Evolutionary conservation across 2,113 vertebrate species (phyloP), one percentile per base, ranked within the genome.

Genomic region (Pterocles orientalis): DNA sequence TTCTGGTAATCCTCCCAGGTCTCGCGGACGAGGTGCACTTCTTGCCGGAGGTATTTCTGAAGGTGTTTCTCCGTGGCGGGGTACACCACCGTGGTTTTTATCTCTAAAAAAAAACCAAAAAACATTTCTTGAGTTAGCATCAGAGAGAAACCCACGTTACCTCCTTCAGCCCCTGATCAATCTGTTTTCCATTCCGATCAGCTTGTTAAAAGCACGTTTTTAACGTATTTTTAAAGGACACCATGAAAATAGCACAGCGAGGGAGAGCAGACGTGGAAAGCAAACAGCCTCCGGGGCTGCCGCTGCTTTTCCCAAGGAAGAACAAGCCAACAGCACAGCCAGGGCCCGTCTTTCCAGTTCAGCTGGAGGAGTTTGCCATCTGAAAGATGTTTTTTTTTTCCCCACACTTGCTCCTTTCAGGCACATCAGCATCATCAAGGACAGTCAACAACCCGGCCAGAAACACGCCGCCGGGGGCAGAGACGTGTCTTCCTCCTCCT

Each of bases 11-110:
- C 98, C 1, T 98, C 97, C n/a, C 97, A 98, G 0, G 97, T 98
- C 82, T 99, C 99, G 2, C 98, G 97, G 53, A 99, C 84, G 62
- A 99, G 98, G 91, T 95, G 98, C 28, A 98, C 97, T 73, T 99
- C 99, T 92, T 99, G 99, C 5, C 89, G 96, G 86, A 98, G 96
- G 81, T 99, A 99, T 58, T 99, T 99, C 94, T 99, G 99, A 6
- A 99, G 90, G 85, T 99, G 99, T 48, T 99, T 99, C 96, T 99
- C 98, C 0, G 99, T 99, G 69, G 99, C 99, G 0, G 99, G 99
- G 95, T 98, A 99, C 68, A 99, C 98, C 71, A 99, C 98, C 0
- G 99, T 99, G 1, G 99, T 98, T 97, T 99, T 99, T 41, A 99
- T 98, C 94, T 99, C 99, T 99, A 97, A 45, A 95, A 97, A 13